Conservation (phyloP, 2,888 invertebrate species). For the Capitulum mitella region DNA sequence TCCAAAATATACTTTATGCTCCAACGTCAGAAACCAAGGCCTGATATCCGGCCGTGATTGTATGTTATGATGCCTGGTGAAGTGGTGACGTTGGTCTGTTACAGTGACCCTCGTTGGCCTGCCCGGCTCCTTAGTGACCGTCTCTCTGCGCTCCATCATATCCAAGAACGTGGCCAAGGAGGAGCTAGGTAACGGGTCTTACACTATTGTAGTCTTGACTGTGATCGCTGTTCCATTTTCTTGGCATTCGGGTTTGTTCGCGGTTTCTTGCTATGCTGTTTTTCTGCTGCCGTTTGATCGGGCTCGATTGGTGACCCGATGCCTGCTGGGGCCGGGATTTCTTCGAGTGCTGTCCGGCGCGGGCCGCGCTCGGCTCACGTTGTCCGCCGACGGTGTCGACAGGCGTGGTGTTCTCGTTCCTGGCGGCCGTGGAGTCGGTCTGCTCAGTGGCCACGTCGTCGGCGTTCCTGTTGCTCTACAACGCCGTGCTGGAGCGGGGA, state of each 20-base stretch:
- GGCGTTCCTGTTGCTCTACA: slow-evolving; percentile 5
- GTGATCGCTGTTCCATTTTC: too few relatives aligned
- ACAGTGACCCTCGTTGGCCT: not conserved
- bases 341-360: too few relatives aligned
- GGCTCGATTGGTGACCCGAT: too few relatives aligned
- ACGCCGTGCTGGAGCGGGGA: slow-evolving; percentile 1
- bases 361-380: too few relatives aligned
- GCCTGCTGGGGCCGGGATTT: too few relatives aligned
- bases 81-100: not conserved
- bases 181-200: not conserved
- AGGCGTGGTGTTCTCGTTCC: slow-evolving; percentile 21
- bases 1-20: too few relatives aligned
- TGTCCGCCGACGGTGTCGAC: too few relatives aligned
- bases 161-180: slow-evolving; percentile 12
- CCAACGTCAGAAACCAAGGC: too few relatives aligned
- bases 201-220: too few relatives aligned
- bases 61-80: not conserved
- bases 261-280: too few relatives aligned
- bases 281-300: too few relatives aligned
- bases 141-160: not conserved
- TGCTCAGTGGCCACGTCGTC: not conserved
- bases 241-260: too few relatives aligned
- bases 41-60: not conserved
- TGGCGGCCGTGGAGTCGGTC: not conserved
- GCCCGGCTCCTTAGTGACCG: slow-evolving; percentile 1